Percentiles rank a stretch among this genome's conserved stretches.
These are phyloP conservation scores for Lymantria monacha DNA, from an alignment of 2,888 invertebrate genomes.

Conservation along the genomic window DNA sequence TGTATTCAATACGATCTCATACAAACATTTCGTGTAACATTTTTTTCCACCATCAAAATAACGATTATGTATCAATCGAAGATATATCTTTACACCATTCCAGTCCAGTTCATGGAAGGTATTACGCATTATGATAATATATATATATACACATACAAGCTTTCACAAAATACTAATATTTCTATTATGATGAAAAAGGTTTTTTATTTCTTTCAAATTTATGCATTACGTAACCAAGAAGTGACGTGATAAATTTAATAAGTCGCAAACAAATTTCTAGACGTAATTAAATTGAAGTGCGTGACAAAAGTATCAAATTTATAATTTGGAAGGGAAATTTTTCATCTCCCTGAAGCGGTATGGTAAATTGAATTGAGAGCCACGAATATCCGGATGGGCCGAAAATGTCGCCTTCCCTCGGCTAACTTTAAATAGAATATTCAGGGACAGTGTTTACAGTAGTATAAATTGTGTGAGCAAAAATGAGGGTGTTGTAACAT, in stretches of 20 bases:
- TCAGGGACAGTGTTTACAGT: slow-evolving; percentile 20
- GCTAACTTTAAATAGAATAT: slow-evolving; percentile 31
- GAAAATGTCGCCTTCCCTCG: slow-evolving; percentile 30
- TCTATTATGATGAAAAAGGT: background rate
- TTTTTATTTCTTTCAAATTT: slow-evolving; percentile 29
- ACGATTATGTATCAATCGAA: too few species aligned
- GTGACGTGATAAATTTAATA: slow-evolving; percentile 43
- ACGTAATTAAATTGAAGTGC: slow-evolving; percentile 68
- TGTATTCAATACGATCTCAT: too few species aligned
- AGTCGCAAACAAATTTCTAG: slow-evolving; percentile 49
- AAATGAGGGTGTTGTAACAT: slow-evolving; percentile 21
- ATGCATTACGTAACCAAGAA: slow-evolving; percentile 38
- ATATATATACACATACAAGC: too few species aligned
- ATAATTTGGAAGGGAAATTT: slow-evolving; percentile 73
- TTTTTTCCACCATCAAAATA: too few species aligned
- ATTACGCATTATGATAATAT: too few species aligned
- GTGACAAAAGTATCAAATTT: slow-evolving; percentile 68
- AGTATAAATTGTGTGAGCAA: slow-evolving; percentile 26
- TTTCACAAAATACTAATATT: too few species aligned
- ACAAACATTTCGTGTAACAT: too few species aligned
- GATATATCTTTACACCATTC: too few species aligned
- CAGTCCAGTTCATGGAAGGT: too few species aligned
- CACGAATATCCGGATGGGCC: slow-evolving; percentile 44
- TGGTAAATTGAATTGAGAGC: slow-evolving; percentile 68
- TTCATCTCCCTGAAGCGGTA: slow-evolving; percentile 63